A percentile compares a stretch with the other conserved stretches of the same genome.
These are phyloP conservation scores for Pseudocheirus occidentalis DNA, from an alignment of 2,797 vertebrate species.

Conservation along the genomic window DNA sequence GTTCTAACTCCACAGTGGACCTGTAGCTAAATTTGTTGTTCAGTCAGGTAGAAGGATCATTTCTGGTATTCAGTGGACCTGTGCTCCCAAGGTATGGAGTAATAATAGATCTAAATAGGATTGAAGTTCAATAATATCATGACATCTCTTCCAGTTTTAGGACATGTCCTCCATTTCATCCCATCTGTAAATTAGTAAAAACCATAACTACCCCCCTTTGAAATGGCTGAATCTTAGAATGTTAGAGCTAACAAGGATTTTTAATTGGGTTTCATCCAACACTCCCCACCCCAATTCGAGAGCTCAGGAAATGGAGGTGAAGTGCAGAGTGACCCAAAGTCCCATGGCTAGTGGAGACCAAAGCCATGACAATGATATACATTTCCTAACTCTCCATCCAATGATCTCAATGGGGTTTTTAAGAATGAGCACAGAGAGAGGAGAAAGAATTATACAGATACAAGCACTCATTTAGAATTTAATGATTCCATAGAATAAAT, in stretches of 20 bases:
- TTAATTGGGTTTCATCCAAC: not conserved
- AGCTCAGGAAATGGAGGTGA: not conserved
- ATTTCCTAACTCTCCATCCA: not conserved
- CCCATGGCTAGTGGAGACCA: not conserved
- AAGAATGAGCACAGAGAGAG: not conserved
- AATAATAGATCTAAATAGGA: not conserved
- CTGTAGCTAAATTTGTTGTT: not conserved
- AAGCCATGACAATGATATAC: not conserved
- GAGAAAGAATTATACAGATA: not conserved
- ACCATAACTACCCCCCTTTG: not conserved
- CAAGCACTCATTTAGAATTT: conserved; percentile 19
- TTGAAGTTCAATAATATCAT: not conserved
- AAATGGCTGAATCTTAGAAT: not conserved
- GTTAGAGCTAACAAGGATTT: not conserved
- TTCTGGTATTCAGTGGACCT: not conserved
- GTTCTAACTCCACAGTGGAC: not conserved
- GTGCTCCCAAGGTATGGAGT: not conserved
- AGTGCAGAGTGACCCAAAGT: not conserved
- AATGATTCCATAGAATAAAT: conserved; percentile 7
- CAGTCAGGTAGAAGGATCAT: not conserved
- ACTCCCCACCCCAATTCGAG: not conserved
- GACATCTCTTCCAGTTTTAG: not conserved
- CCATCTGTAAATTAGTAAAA: not conserved
- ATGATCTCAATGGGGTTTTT: not conserved
- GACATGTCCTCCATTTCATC: not conserved